Percentiles rank a stretch among this genome's conserved stretches.
These are phyloP conservation scores for Seriola rivoliana DNA, from an alignment of 2,113 vertebrate genomes.

Conservation along the genomic window DNA sequence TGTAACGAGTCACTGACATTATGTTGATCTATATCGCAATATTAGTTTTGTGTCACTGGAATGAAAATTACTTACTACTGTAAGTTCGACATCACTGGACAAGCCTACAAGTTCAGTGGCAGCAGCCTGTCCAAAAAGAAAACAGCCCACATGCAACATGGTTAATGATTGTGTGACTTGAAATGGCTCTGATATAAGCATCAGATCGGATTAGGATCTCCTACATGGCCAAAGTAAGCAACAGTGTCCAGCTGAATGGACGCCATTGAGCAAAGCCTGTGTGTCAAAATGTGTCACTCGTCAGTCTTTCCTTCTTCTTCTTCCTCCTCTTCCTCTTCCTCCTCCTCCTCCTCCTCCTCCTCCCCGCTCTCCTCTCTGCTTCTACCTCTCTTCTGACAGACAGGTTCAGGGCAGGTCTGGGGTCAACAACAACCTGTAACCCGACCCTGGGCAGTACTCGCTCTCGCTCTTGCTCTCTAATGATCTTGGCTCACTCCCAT, in stretches of 20 bases:
- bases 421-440: conserved; percentile 64
- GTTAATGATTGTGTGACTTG: not conserved
- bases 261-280: conserved; percentile 35
- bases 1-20: conserved; percentile 22
- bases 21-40: conserved; percentile 9
- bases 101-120: not conserved
- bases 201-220: conserved; percentile 38
- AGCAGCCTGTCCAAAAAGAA: not conserved
- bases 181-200: conserved; percentile 16
- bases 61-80: not conserved
- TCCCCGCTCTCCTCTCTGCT: conserved; percentile 31
- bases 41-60: not conserved
- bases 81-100: not conserved
- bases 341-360: conserved; percentile 6
- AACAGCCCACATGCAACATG: not conserved
- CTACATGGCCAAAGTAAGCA: conserved; percentile 31
- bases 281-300: conserved; percentile 63
- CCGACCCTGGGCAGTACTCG: conserved; percentile 42
- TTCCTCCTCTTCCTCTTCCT: not conserved
- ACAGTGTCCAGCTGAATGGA: conserved; percentile 58
- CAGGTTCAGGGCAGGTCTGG: conserved; percentile 68
- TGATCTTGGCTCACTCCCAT: conserved; percentile 72
- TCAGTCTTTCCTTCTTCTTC: conserved; percentile 36
- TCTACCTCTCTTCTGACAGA: conserved; percentile 60
- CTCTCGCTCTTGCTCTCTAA: conserved; percentile 55